These are phyloP conservation scores for Peucedramus taeniatus DNA, from an alignment of 2,113 vertebrate genomes.

Conservation along the genomic window DNA sequence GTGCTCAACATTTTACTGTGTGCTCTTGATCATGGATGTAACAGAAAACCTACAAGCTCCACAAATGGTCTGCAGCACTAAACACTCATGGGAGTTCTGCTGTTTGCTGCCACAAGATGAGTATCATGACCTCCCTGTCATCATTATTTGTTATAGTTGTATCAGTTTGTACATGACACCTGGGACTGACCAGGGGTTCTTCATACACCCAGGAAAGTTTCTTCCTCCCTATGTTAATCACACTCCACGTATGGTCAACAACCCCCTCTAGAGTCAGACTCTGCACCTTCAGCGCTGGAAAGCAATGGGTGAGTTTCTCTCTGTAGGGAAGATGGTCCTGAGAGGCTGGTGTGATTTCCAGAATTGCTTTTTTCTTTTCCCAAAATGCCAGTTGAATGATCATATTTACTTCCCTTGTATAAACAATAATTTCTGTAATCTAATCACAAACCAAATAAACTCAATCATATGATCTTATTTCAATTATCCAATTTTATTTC, in stretches of 20 bases:
- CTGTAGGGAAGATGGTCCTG: background rate
- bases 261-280: background rate
- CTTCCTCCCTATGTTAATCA: background rate
- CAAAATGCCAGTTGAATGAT: background rate
- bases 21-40: background rate
- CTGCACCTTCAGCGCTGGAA: background rate
- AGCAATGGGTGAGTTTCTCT: background rate
- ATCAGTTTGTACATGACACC: background rate
- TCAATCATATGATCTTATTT: background rate
- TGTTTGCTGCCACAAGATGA: background rate
- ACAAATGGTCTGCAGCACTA: background rate
- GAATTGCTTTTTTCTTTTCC: background rate
- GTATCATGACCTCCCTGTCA: too few species aligned
- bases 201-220: background rate
- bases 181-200: background rate
- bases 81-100: background rate
- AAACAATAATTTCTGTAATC: background rate
- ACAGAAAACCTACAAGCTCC: background rate
- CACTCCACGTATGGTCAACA: accelerated
- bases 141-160: background rate
- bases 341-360: background rate
- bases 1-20: background rate
- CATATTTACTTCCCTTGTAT: background rate
- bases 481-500: background rate
- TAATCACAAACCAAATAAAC: background rate